A percentile compares a stretch with the other conserved stretches of the same genome.
Conservation (phyloP, 2,113 vertebrate genomes). For the Nematolebias whitei region DNA sequence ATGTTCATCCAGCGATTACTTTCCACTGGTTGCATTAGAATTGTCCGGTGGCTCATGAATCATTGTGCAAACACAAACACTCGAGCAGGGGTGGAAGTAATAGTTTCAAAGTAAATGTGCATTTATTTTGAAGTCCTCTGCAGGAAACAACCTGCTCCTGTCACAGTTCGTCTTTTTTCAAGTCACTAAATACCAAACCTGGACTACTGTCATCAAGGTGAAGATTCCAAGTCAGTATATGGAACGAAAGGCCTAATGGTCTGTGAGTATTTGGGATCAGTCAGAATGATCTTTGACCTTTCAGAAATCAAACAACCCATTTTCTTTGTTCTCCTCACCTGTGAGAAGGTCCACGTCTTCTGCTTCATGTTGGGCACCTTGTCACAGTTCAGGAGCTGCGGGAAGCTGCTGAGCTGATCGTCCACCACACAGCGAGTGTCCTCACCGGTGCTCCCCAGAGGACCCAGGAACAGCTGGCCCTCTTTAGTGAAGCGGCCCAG, state of each 20-base stretch:
- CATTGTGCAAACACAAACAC: not conserved
- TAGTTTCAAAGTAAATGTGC: too few relatives aligned
- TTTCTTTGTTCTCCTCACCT: constrained; percentile 77
- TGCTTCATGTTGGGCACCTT: constrained; percentile 88
- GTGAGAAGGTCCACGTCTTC: constrained; percentile 93
- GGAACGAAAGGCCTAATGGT: too few relatives aligned
- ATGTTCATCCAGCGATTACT: too few relatives aligned
- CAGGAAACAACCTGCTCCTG: too few relatives aligned
- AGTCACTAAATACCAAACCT: too few relatives aligned
- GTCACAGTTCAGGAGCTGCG: constrained; percentile 93
- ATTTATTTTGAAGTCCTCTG: too few relatives aligned
- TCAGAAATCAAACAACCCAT: not conserved
- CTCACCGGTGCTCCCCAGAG: constrained; percentile 90
- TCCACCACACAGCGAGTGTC: constrained; percentile 95
- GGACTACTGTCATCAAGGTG: too few relatives aligned
- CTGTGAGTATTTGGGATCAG: not conserved
- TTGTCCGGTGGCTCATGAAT: too few relatives aligned
- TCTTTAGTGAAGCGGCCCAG: constrained; percentile 93
- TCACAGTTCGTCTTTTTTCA: too few relatives aligned
- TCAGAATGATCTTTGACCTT: not conserved
- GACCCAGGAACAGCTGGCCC: constrained; percentile 89
- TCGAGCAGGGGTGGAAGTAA: too few relatives aligned
- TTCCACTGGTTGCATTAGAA: too few relatives aligned
- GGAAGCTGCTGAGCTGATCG: constrained; percentile 84
- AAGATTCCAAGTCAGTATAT: too few relatives aligned